Base-by-base conservation (phyloP, 1,140 invertebrate genomes). In the Musca vetustissima region DNA sequence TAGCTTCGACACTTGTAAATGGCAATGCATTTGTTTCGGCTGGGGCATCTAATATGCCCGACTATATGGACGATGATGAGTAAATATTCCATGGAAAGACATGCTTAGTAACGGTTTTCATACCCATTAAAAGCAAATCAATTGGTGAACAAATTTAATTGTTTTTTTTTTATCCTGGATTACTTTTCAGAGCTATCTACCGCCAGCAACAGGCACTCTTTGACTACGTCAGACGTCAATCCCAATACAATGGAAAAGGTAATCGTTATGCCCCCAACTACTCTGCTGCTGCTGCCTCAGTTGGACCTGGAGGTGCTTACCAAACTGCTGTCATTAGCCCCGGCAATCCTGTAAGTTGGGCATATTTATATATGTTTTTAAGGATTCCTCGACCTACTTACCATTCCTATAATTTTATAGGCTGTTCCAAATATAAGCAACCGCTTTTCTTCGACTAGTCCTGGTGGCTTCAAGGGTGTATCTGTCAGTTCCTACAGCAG, bases 401-500 rank as follows among this genome's bases (percentile, higher is more conserved):
- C 17, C n/a, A 68, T 32, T 64, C 24, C 28, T 66, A 22, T 70
- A 14, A 28, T 22, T 71, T 81, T 83, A 15, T 75, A 91, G 89
- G 83, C 75, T 47, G 72, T 72, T 21, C 87, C 88, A 11, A 90
- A 89, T 64, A 83, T 91, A 50, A 83, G 86, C 48, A 88, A 85
- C 3, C 83, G 87, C 25, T 88, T 87, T 67, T 82, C 73, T 4
- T 50, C 71, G 0, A 67, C 78, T 0, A 79, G 81, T n/a, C 77
- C 77, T 21, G 84, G 85, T 32, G 77, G 79, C 25, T 84, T 78
- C 61, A 87, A 80, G 71, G 87, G 87, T 65, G 88, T 91, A 21
- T 90, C 87, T 21, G 86, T 87, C n/a, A 89, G 88, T 1, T 90
- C 89, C 13, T 88, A 85, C 32, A 86, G 87, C 53, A 84, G 84